Evolutionary conservation across 2,113 vertebrate species (phyloP), one percentile per base, ranked within the genome.

Genomic region (Anthoscopus minutus): DNA sequence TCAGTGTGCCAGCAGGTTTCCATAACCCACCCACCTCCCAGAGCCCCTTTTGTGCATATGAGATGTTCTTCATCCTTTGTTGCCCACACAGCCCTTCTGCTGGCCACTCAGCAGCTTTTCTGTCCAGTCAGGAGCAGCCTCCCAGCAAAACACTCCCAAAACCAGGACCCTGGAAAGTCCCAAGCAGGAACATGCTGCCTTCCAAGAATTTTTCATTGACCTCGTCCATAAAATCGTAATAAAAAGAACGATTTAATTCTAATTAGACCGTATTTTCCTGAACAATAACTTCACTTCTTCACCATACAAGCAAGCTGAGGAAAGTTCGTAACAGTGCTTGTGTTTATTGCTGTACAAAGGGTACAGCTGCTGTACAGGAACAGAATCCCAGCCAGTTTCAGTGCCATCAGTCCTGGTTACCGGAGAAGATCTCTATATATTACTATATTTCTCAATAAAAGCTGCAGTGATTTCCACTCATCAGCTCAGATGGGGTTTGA

Each of bases 91-190:
- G 37, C 27, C 47, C 57, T 85, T 62, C 50, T 57, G 28, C 54
- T 83, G 72, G 44, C 45, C 81, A 56, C 48, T 25, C 40, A 19
- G 14, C 33, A 79, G 70, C 58, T 38, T 24, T 51, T 31, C 42
- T 11, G 3, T 47, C n/a, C 2, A 1, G 61, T 35, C 33, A 65
- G 33, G 33, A 78, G 73, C 33, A 62, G 57, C 17, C n/a, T 58
- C 38, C 30, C 47, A 28, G 22, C 22, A 5, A 19, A 58, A 58
- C 20, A 17, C 9, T 33, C 22, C 22, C 14, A 47, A 54, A 27
- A 1, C 2, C 85, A 44, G 13, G 13, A 30, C 11, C 0, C 1
- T 0, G 27, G 14, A 9, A 53, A 3, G 2, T 58, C 66, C 23
- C 9, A 5, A 73, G 37, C 7, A 76, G 35, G 28, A 57, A 62